Evolutionary conservation across 2,797 vertebrate genomes (phyloP).

Genomic region (Agapornis canus): DNA sequence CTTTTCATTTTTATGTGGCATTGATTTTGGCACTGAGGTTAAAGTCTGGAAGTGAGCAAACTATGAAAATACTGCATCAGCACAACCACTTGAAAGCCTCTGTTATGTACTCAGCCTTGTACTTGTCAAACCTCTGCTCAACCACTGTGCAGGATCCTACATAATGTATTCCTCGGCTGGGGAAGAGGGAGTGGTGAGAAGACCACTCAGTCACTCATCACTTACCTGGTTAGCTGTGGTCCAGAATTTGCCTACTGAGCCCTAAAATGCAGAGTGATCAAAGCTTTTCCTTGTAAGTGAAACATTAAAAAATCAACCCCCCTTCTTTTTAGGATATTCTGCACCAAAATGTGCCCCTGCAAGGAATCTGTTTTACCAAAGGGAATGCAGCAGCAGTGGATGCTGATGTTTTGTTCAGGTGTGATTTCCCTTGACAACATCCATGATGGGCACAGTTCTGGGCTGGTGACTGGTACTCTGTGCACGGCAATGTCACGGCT

Average conservation of each 20-base stretch:
- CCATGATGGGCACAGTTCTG: background rate
- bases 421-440: background rate
- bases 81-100: constrained; percentile 28
- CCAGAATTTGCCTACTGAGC: background rate
- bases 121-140: background rate
- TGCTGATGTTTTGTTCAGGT: background rate
- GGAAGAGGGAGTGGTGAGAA: background rate
- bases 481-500: rapidly evolving
- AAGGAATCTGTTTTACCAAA: background rate
- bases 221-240: background rate
- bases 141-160: background rate
- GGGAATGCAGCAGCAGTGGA: background rate
- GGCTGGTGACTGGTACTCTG: background rate
- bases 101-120: background rate
- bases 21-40: constrained; percentile 18
- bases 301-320: background rate
- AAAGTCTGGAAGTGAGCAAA: constrained; percentile 1
- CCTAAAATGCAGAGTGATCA: background rate
- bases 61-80: constrained; percentile 27
- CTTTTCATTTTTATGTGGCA: constrained; percentile 27
- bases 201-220: background rate
- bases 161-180: background rate
- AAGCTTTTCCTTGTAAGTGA: background rate
- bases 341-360: background rate
- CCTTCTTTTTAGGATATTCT: background rate